Evolutionary conservation across 2,797 vertebrate species (phyloP), one percentile per base, ranked within the genome.

Genomic region (Bradypodion pumilum): DNA sequence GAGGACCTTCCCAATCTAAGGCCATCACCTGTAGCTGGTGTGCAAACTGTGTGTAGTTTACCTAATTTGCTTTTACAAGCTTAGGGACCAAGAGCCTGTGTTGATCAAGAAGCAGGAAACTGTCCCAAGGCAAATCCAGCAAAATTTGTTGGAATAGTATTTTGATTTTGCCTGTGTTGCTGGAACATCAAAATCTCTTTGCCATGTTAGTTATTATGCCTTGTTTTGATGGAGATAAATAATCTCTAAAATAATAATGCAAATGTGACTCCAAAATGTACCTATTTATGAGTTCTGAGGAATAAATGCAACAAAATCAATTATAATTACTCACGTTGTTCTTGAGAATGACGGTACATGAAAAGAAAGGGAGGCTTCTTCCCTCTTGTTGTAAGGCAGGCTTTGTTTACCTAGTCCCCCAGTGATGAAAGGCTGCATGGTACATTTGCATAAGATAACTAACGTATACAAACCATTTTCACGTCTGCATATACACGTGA

Each of bases 401-500:
- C 94, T 95, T 95, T 96, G 94, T 96, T 96, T 96, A 95, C 93
- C 94, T 95, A 95, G 94, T 95, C 95, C 94, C 93, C 94, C 96
- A 97, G 96, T 97, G 96, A 96, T 97, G 96, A 97, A 96, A 95
- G 96, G 94, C 95, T 96, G 96, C 95, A 96, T 86, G 94, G 95
- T 96, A 86, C 95, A 98, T 99, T 98, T 98, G 97, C 98, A 98
- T 98, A 97, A 97, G 97, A 97, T 98, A 98, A 98, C 97, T 97
- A 98, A 98, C 97, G 95, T 98, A 98, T 98, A 99, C 97, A 93
- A 97, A 97, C 98, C 96, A 98, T 98, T 98, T 98, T 97, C 98
- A 98, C 97, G 98, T 98, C 97, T 97, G 97, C 97, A 97, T 98
- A 97, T 99, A 98, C 98, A 98, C 98, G 98, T 98, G 97, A 98